Evolutionary conservation across 2,888 invertebrate genomes (phyloP), one percentile per base, ranked within the genome.

Genomic region (Sphinx pinastri): DNA sequence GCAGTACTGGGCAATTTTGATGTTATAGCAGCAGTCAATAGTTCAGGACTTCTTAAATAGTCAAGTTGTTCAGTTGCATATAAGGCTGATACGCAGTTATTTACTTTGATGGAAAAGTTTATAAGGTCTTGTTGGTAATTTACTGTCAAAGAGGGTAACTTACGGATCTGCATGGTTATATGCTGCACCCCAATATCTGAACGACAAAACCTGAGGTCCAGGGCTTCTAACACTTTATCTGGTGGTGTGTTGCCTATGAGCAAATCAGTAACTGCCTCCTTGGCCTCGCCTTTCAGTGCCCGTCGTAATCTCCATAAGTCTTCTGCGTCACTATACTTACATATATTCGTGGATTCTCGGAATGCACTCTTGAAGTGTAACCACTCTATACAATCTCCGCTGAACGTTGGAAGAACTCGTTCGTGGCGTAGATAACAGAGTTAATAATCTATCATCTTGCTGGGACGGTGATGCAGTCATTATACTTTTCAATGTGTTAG

Each of bases 321-420:
- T 67, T 72, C 67, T 7, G 66, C 67, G 0, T 67, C 59, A n/a
- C 4, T 72, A 25, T 54, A 72, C 13, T 69, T 54, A 16, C 72
- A 72, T 10, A 70, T 45, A 11, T 54, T n/a, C 4, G 67, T 60
- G 0, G 68, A 72, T 52, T 72, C 69, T 14, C 58, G 57, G 49
- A 60, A 72, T 1, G 69, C 71, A 16, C 67, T 47, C 16, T 71
- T 69, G 38, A 71, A 72, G 14, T 47, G 60, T 25, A 69, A 68
- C 72, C 71, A 72, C 47, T 71, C 72, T n/a, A 58, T 60, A 10
- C 67, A 67, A 54, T 70, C 71, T 0, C 70, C 70, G 13, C n/a
- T 19, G 60, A 72, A 70, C 0, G n/a, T 10, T 13, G 72, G 72
- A 3, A 72, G 49, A 13, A 70, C 70, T 55, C 54, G 16, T 7